Percentiles rank a stretch among this genome's conserved stretches.
These are phyloP conservation scores for Dendrocopos noguchii DNA, from an alignment of 2,113 vertebrate species.

Conservation along the genomic window DNA sequence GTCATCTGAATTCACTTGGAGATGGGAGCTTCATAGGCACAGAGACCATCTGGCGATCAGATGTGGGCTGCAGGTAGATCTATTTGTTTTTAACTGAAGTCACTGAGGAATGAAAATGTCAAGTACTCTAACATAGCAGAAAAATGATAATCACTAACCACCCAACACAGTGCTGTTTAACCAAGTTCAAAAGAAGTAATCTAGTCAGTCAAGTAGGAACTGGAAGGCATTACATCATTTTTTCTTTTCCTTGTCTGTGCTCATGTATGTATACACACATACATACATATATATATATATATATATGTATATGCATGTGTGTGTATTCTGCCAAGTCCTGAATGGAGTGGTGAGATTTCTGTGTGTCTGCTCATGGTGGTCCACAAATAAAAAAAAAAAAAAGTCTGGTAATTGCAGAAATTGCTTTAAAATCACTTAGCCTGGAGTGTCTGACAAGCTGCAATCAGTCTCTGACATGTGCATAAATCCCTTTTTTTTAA, in stretches of 20 bases:
- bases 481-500: conserved; percentile 69
- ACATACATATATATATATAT: background rate
- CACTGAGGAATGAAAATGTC: conserved; percentile 70
- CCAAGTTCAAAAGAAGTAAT: conserved; percentile 19
- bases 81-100: conserved; percentile 55
- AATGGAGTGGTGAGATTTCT: conserved; percentile 43
- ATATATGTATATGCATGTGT: background rate
- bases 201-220: conserved; percentile 32
- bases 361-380: conserved; percentile 45
- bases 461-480: conserved; percentile 71
- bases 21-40: conserved; percentile 45
- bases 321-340: conserved; percentile 37
- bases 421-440: conserved; percentile 74
- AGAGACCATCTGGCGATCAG: conserved; percentile 73
- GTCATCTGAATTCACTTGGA: conserved; percentile 69
- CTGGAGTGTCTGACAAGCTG: conserved; percentile 66
- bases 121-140: conserved; percentile 65
- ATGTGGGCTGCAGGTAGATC: conserved; percentile 73
- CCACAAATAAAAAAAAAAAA: background rate
- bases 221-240: conserved; percentile 16
- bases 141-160: conserved; percentile 73
- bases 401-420: conserved; percentile 80
- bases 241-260: background rate
- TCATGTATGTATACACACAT: background rate
- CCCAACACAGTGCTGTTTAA: conserved; percentile 21